Conservation (phyloP, 2,888 invertebrate genomes). For the Lutraria lutraria region DNA sequence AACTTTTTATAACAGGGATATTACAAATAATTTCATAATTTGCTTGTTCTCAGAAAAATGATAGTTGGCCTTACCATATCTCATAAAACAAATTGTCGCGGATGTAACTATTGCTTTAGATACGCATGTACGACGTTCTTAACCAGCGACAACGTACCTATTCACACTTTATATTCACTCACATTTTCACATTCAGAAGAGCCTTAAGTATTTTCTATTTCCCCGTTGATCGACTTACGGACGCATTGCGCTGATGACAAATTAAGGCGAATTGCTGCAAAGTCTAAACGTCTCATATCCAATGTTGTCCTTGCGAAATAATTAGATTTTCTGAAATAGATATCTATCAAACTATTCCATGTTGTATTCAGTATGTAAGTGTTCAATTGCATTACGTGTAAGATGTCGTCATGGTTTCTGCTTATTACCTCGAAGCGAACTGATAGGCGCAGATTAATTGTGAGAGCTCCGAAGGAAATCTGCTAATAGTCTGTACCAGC, state of each 20-base stretch:
- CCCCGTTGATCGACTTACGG: background rate
- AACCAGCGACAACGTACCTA: too few relatives aligned
- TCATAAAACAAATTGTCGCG: too few relatives aligned
- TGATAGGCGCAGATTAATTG: background rate
- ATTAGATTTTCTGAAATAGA: conserved; percentile 7
- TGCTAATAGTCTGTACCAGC: background rate
- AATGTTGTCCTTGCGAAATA: conserved; percentile 3
- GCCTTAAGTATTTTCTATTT: background rate
- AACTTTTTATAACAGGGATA: too few relatives aligned
- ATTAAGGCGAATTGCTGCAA: background rate
- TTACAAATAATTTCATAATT: too few relatives aligned
- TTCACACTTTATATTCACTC: background rate
- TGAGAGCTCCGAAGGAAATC: background rate
- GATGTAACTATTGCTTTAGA: too few relatives aligned
- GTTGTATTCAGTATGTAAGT: background rate
- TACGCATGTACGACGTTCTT: too few relatives aligned
- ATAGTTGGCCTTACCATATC: too few relatives aligned
- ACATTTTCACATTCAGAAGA: background rate
- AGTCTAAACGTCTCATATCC: background rate
- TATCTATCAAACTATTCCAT: background rate
- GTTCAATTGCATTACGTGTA: background rate
- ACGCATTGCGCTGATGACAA: background rate
- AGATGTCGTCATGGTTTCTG: background rate
- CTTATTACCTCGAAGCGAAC: background rate
- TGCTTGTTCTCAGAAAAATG: too few relatives aligned